These are phyloP conservation scores for Slavum lentiscoides DNA, from an alignment of 2,888 invertebrate species.

Conservation along the genomic window DNA sequence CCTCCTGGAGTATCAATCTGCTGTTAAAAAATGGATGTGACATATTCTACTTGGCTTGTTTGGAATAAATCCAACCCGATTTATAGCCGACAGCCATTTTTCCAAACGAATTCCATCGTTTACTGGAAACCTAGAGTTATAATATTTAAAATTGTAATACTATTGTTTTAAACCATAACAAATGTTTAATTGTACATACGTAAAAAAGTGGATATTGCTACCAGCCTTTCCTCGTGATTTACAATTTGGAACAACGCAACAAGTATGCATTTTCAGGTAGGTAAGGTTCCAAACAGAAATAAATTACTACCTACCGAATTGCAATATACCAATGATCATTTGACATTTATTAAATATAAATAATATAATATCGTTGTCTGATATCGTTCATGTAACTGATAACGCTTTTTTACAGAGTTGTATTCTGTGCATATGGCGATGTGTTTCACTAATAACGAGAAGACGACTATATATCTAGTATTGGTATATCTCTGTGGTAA, in stretches of 20 bases:
- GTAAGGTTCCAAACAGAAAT: neutral
- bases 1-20: conserved; percentile 18
- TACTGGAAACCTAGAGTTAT: neutral
- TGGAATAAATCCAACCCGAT: neutral
- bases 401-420: neutral
- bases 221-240: neutral
- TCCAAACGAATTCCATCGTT: neutral
- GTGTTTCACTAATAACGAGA: conserved; percentile 18
- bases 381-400: neutral
- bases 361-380: neutral
- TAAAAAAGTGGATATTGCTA: conserved; percentile 16
- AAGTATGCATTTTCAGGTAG: neutral
- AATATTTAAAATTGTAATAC: conserved; percentile 17
- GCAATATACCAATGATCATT: neutral
- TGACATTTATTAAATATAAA: neutral
- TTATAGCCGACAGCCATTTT: neutral
- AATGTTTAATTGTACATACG: conserved; percentile 2
- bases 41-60: neutral
- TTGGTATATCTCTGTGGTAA: neutral
- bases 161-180: conserved; percentile 18
- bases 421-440: conserved; percentile 10
- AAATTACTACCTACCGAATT: conserved; percentile 1
- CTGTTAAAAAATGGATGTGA: conserved; percentile 10
- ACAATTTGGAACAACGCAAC: conserved; percentile 6
- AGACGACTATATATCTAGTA: conserved; percentile 18